Evolutionary conservation across 1,140 invertebrate genomes (phyloP).

Genomic region (Dolichoris vasculosae): DNA sequence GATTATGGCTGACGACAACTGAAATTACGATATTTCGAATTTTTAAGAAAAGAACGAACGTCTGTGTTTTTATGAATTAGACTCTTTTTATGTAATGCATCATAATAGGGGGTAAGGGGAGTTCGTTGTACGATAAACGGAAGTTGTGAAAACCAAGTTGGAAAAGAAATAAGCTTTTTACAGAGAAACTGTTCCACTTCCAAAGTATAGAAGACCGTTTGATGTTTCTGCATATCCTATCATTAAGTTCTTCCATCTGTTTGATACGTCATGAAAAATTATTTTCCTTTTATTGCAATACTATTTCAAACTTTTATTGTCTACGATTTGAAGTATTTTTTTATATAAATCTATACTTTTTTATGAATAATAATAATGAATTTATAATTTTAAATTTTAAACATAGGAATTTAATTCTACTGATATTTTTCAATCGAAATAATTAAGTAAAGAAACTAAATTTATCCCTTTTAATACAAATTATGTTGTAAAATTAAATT

Average conservation of each 20-base stretch:
- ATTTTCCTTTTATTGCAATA: neutral
- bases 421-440: no score
- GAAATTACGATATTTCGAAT: neutral
- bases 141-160: neutral
- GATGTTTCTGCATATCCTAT: neutral
- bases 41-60: neutral
- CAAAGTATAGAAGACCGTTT: neutral
- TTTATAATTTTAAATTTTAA: no score
- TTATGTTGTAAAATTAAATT: no score
- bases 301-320: neutral
- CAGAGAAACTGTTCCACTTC: neutral
- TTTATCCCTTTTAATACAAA: no score
- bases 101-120: neutral
- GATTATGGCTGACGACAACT: slow-evolving; percentile 53
- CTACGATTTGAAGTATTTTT: neutral
- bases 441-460: no score
- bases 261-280: neutral
- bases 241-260: neutral
- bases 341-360: neutral
- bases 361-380: no score
- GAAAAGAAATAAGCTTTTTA: neutral
- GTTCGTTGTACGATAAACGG: neutral
- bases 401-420: no score
- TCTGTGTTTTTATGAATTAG: neutral
- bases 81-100: neutral